These are phyloP conservation scores for Micropoecilia bifurca DNA, from an alignment of 2,797 vertebrate species.

Conservation along the genomic window DNA sequence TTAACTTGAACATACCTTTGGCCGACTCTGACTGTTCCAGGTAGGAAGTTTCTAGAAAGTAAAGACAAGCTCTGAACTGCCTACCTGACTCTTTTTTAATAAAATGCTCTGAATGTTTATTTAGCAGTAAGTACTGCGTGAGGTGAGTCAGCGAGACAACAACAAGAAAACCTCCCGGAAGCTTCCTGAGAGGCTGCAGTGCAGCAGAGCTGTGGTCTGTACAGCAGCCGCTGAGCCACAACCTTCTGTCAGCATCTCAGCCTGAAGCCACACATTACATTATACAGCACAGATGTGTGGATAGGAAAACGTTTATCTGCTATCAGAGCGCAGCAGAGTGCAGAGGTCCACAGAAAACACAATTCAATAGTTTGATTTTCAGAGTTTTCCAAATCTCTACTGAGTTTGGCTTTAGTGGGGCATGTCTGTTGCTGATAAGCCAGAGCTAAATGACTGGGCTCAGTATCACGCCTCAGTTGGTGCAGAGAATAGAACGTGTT, in stretches of 20 bases:
- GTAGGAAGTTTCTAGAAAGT: background rate
- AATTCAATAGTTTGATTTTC: slow-evolving; percentile 7
- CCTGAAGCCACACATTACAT: slow-evolving; percentile 20
- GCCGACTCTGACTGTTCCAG: too few relatives aligned
- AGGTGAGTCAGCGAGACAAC: background rate
- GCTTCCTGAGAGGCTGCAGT: background rate
- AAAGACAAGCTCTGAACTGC: background rate
- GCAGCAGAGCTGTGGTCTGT: background rate
- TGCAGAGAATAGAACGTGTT: background rate
- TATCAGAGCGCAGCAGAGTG: background rate
- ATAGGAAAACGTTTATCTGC: slow-evolving; percentile 4
- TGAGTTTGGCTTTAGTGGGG: background rate
- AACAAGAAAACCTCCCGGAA: background rate
- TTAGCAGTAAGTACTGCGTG: background rate
- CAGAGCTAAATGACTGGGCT: background rate
- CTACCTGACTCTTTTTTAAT: background rate
- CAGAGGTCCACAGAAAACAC: background rate
- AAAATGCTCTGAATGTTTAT: background rate
- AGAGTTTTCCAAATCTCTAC: background rate
- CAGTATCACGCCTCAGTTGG: background rate
- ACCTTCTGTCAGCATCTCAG: slow-evolving; percentile 26
- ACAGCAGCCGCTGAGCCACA: slow-evolving; percentile 10
- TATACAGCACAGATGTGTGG: slow-evolving; percentile 6
- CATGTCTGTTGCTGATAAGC: slow-evolving; percentile 11
- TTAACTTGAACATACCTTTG: too few relatives aligned